Evolutionary conservation across 2,797 vertebrate species (phyloP).

Genomic region (Typhlichthys subterraneus): DNA sequence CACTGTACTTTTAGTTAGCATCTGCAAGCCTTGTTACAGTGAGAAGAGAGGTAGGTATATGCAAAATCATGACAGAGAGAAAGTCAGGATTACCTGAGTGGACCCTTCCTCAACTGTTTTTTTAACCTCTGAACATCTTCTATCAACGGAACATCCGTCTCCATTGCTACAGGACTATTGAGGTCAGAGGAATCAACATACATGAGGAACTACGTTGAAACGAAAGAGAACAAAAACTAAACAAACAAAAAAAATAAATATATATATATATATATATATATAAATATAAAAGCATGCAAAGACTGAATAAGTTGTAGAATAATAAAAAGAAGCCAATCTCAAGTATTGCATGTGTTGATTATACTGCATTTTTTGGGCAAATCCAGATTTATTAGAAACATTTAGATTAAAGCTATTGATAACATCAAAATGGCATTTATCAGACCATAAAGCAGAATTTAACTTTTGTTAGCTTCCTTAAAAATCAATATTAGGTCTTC

Average conservation of each 20-base stretch:
- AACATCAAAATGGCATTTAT: too few relatives aligned
- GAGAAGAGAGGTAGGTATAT: slow-evolving; percentile 10
- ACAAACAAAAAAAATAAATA: slow-evolving; percentile 54
- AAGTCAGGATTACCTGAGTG: slow-evolving; percentile 87
- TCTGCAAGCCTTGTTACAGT: slow-evolving; percentile 13
- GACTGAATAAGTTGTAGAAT: slow-evolving; percentile 45
- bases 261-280: too few relatives aligned
- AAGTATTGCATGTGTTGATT: not conserved
- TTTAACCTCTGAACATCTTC: slow-evolving; percentile 97
- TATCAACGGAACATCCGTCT: slow-evolving; percentile 92
- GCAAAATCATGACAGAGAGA: slow-evolving; percentile 50
- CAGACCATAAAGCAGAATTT: too few relatives aligned
- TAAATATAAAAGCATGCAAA: slow-evolving; percentile 68
- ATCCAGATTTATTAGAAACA: too few relatives aligned
- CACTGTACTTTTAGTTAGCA: slow-evolving; percentile 8
- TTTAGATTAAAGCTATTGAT: too few relatives aligned
- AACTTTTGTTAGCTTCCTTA: too few relatives aligned
- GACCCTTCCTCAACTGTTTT: slow-evolving; percentile 91
- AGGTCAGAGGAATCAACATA: slow-evolving; percentile 87
- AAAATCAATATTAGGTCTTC: too few relatives aligned
- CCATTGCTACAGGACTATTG: slow-evolving; percentile 94
- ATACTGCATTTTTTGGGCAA: too few relatives aligned
- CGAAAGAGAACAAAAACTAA: slow-evolving; percentile 44
- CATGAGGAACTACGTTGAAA: slow-evolving; percentile 84
- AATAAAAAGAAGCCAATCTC: slow-evolving; percentile 16